phyloP scores from a whole-genome alignment of 2,797 vertebrate genomes.

The Eupleurogrammus muticus region DNA sequence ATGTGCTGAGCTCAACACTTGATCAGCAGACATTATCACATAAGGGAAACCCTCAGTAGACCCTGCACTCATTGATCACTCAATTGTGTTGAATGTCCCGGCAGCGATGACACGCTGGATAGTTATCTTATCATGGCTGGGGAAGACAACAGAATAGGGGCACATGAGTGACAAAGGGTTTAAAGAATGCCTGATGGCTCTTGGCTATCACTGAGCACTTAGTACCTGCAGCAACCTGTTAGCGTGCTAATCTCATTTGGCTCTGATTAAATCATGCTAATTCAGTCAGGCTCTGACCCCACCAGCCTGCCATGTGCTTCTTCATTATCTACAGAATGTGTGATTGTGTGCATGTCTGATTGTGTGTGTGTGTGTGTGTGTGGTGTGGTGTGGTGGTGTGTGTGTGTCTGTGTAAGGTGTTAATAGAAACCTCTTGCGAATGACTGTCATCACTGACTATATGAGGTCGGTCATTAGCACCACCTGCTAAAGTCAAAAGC shows the following conservation, averaged over 20 bases:
- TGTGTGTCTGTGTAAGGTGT: slow-evolving; percentile 58
- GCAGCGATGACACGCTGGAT: slow-evolving; percentile 70
- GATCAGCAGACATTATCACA: slow-evolving; percentile 66
- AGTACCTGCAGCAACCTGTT: slow-evolving; percentile 75
- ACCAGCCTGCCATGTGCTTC: slow-evolving; percentile 58
- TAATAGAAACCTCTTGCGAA: slow-evolving; percentile 53
- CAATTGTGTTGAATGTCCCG: slow-evolving; percentile 74
- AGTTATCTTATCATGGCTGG: slow-evolving; percentile 74
- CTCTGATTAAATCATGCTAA: slow-evolving; percentile 83
- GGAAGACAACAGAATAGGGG: slow-evolving; percentile 50
- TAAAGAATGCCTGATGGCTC: slow-evolving; percentile 56
- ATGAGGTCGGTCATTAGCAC: slow-evolving; percentile 14
- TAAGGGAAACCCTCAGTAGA: slow-evolving; percentile 59
- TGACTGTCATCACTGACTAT: slow-evolving; percentile 22
- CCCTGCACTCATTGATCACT: slow-evolving; percentile 76
- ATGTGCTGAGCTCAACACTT: slow-evolving; percentile 55
- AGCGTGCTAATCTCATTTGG: slow-evolving; percentile 77
- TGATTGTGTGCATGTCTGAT: slow-evolving; percentile 13
- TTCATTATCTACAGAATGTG: slow-evolving; percentile 66
- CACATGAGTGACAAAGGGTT: slow-evolving; percentile 65
- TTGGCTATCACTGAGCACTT: slow-evolving; percentile 66
- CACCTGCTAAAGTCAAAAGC: slow-evolving; percentile 8
- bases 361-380: slow-evolving; percentile 12
- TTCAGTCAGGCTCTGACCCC: slow-evolving; percentile 65
- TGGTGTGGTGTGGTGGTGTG: slow-evolving; percentile 63